phyloP scores from a whole-genome alignment of 2,888 invertebrate genomes.

The Lithophane leautieri region DNA sequence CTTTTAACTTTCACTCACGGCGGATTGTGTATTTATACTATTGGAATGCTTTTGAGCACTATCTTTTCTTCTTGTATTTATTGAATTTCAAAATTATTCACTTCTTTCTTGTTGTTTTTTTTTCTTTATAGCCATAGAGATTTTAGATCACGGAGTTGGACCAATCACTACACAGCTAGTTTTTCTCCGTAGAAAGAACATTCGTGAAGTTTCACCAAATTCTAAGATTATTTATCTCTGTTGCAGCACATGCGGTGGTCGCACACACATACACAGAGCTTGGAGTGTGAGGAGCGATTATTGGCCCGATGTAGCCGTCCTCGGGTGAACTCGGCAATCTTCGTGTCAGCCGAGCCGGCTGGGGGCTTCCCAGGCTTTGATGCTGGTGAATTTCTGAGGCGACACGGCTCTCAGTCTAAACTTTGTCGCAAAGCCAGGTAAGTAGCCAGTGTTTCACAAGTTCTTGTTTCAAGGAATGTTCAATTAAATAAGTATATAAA shows the following conservation, averaged over 20 bases:
- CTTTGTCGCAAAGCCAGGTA: conserved; percentile 94
- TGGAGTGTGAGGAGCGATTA: conserved; percentile 91
- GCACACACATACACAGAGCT: conserved; percentile 92
- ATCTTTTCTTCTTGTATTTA: conserved; percentile 8
- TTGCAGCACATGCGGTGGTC: conserved; percentile 93
- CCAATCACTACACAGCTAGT: conserved; percentile 1
- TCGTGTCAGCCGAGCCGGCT: conserved; percentile 94
- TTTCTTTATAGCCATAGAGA: conserved; percentile 23
- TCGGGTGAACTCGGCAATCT: conserved; percentile 96
- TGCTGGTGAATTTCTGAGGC: conserved; percentile 94
- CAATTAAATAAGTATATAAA: background rate
- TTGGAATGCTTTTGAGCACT: conserved; percentile 45
- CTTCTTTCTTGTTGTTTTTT: conserved; percentile 11
- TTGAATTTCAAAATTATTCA: conserved; percentile 10
- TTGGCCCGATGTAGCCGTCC: conserved; percentile 92
- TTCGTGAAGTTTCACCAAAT: background rate
- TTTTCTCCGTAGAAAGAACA: background rate
- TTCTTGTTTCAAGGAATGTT: background rate
- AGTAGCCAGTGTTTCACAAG: conserved; percentile 32
- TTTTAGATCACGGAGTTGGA: conserved; percentile 41
- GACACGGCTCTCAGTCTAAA: conserved; percentile 95
- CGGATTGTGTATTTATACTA: conserved; percentile 6
- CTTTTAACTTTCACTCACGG: conserved; percentile 15
- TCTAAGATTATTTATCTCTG: conserved; percentile 32
- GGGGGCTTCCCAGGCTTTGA: conserved; percentile 95